Percentiles rank a stretch among this genome's conserved stretches.
Evolutionary conservation across 2,797 vertebrate species (phyloP).

Genomic region (Xyrichtys novacula): DNA sequence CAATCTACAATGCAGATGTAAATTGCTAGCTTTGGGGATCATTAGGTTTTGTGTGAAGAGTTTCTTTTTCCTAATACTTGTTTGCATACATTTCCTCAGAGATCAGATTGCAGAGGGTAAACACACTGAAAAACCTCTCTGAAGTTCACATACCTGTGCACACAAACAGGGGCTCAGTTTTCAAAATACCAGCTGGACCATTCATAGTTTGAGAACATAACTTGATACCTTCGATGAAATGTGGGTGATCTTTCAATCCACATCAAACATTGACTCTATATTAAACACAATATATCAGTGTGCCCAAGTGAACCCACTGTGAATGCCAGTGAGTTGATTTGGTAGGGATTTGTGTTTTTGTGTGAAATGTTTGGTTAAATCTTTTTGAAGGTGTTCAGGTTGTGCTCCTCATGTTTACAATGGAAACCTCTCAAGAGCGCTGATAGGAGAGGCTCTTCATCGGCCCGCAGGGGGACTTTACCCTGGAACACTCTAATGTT

Average conservation of each 20-base stretch:
- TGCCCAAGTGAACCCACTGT: too few relatives aligned
- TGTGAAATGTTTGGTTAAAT: neutral
- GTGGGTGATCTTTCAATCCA: too few relatives aligned
- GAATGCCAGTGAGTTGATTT: neutral
- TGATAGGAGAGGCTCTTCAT: conserved; percentile 20
- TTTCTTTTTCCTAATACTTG: neutral
- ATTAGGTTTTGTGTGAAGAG: neutral
- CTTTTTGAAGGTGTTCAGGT: neutral
- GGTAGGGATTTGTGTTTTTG: neutral
- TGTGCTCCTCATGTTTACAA: conserved; percentile 20
- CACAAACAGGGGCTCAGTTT: too few relatives aligned
- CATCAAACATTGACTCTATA: too few relatives aligned
- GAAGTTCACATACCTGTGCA: neutral
- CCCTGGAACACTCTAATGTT: conserved; percentile 45
- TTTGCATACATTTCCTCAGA: neutral
- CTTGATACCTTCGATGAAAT: too few relatives aligned
- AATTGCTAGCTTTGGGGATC: neutral
- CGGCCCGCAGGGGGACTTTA: conserved; percentile 49
- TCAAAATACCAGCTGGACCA: neutral
- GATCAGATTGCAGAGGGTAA: neutral
- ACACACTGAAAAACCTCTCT: neutral
- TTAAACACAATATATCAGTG: neutral
- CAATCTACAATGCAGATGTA: conserved; percentile 6
- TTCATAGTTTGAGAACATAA: too few relatives aligned
- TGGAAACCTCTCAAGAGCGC: conserved; percentile 12